Base-by-base conservation (phyloP, 2,113 vertebrate species). In the Eurystomus gularis region DNA sequence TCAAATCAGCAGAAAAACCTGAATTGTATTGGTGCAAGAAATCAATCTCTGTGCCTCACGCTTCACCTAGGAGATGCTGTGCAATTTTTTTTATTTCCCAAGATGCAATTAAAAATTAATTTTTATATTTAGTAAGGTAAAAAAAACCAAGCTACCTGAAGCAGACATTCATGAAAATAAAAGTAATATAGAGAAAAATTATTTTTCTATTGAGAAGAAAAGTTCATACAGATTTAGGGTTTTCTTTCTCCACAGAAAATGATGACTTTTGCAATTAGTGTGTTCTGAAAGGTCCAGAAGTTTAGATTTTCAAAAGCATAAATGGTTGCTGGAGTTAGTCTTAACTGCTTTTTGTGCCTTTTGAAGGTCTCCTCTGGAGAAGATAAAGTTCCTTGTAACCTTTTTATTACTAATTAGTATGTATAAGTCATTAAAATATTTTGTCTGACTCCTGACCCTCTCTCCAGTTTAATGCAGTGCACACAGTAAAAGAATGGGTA, bases 391-490 rank as follows among this genome's bases (percentile, higher is more conserved):
- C 25, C 46, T 68, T 92, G 35, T 82, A 85, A 49, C 11, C 6
- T 86, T 89, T 94, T 86, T 76, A 44, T 84, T 91, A 37, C 46
- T 93, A 90, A 80, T 82, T 90, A 75, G 60, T 80, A 64, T 90
- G 64, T 73, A 7, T 78, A 88, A 94, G 51, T 90, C 48, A 44
- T 92, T 82, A 90, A 90, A 95, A 81, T 92, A 75, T n/a, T 85
- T 84, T 88, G 24, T 49, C 69, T 89, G 71, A 66, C 28, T 51
- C 23, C 23, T 92, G 72, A 81, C 58, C 33, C 20, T 52, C n/a
- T 86, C 46, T 70, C 10, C 17, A 24, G 23, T 46, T 82, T 91
- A 70, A 83, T 87, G 70, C 40, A 29, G 24, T 69, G 40, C 24
- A 44, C 2, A 1, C 17, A 64, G 84, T 70, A 60, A 23, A 57